A percentile compares a stretch with the other conserved stretches of the same genome.
Evolutionary conservation across 2,888 invertebrate species (phyloP).

Genomic region (Atrina japonica): DNA sequence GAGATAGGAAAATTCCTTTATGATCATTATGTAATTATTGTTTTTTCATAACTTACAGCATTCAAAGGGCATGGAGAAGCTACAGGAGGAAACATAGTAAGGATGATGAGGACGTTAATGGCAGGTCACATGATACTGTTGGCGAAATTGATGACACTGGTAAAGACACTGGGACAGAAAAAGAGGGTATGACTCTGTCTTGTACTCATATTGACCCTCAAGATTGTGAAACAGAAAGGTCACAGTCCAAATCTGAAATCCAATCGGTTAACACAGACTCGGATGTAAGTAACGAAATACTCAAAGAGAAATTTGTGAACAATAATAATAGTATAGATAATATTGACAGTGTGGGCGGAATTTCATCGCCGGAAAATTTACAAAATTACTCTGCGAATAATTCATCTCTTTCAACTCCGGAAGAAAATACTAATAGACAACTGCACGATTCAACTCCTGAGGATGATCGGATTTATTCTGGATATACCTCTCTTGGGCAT

Average conservation of each 20-base stretch:
- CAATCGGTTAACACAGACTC: constrained; percentile 28
- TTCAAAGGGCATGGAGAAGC: constrained; percentile 67
- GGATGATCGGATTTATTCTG: constrained; percentile 10
- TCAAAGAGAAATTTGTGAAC: too few relatives aligned
- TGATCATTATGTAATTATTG: background rate
- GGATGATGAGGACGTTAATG: too few relatives aligned
- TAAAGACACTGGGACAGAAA: constrained; percentile 22
- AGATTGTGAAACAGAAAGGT: background rate
- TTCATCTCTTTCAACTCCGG: constrained; percentile 54
- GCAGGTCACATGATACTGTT: too few relatives aligned
- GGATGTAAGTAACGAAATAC: too few relatives aligned
- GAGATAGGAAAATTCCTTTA: too few relatives aligned
- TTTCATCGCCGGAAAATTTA: too few relatives aligned
- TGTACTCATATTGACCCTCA: too few relatives aligned
- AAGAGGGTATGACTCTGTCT: background rate
- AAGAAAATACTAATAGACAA: constrained; percentile 38
- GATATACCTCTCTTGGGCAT: constrained; percentile 14
- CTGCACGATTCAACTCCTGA: constrained; percentile 26
- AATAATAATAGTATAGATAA: too few relatives aligned
- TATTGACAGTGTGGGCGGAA: too few relatives aligned
- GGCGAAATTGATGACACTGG: constrained; percentile 15
- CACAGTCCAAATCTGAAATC: background rate
- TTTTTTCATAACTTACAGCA: constrained; percentile 49
- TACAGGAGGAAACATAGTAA: constrained; percentile 47
- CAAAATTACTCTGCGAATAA: too few relatives aligned